Conservation (phyloP, 2,797 vertebrate genomes). For the Poeciliopsis paucimaculata region DNA sequence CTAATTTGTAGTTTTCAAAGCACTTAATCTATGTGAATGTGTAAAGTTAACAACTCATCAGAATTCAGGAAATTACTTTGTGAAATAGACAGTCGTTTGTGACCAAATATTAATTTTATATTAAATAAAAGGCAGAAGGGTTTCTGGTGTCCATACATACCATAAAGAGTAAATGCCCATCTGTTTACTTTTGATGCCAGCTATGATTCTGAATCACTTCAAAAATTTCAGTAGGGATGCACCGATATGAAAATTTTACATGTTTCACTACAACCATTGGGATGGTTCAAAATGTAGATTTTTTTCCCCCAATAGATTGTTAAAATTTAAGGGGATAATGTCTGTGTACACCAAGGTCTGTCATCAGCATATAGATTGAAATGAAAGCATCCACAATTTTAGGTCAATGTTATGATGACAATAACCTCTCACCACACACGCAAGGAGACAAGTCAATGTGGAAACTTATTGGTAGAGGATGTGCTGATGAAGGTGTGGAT, state of each 20-base stretch:
- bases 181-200: not conserved
- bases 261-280: not conserved
- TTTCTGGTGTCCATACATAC: not conserved
- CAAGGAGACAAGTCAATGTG: not conserved
- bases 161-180: not conserved
- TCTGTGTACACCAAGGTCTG: not conserved
- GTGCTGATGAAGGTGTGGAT: not conserved
- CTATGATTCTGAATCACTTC: too few species aligned
- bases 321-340: not conserved
- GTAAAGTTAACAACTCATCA: not conserved
- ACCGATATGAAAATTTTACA: not conserved
- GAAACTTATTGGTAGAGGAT: not conserved
- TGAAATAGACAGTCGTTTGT: not conserved
- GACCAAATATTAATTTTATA: not conserved
- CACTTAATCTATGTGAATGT: not conserved
- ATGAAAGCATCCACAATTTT: not conserved
- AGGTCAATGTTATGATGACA: not conserved
- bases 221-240: not conserved
- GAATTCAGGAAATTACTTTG: not conserved
- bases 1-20: not conserved
- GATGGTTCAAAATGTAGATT: not conserved
- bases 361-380: not conserved
- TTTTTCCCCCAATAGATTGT: not conserved
- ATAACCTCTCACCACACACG: not conserved
- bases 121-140: not conserved